These are phyloP conservation scores for Arion vulgaris DNA, from an alignment of 1,140 invertebrate species.

Conservation along the genomic window DNA sequence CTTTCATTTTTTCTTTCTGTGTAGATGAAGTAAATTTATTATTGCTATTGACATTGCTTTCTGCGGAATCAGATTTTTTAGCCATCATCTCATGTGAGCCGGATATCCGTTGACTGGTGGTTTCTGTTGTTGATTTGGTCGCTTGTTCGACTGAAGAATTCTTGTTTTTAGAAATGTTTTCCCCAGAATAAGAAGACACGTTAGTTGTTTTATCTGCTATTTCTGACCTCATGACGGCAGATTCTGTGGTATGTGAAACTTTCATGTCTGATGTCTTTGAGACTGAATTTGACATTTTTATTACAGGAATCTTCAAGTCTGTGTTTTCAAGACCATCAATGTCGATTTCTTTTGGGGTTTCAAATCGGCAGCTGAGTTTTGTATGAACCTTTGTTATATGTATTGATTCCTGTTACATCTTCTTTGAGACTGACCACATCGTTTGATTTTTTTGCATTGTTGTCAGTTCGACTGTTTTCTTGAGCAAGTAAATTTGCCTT, in stretches of 20 bases:
- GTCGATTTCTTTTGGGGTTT: background rate
- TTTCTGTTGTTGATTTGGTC: background rate
- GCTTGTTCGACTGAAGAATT: background rate
- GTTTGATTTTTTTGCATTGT: background rate
- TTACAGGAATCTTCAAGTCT: too few relatives aligned
- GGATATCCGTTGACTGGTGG: background rate
- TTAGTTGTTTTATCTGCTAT: background rate
- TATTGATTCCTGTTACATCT: background rate
- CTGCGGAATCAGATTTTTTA: background rate
- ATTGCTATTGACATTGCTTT: too few relatives aligned
- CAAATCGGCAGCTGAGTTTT: background rate
- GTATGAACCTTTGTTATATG: background rate
- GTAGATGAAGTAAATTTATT: too few relatives aligned
- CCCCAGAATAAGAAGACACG: background rate
- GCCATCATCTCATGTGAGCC: background rate
- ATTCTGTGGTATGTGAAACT: background rate
- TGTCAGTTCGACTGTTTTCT: background rate
- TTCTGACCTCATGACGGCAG: background rate
- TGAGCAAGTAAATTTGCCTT: background rate
- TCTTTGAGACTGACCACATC: background rate
- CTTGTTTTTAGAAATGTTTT: background rate
- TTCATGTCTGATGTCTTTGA: background rate
- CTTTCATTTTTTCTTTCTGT: too few relatives aligned
- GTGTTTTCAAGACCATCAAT: background rate
- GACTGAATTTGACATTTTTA: too few relatives aligned